These are phyloP conservation scores for Macaca fascicularis DNA, from an alignment of 2,113 vertebrate species.

Conservation along the genomic window DNA sequence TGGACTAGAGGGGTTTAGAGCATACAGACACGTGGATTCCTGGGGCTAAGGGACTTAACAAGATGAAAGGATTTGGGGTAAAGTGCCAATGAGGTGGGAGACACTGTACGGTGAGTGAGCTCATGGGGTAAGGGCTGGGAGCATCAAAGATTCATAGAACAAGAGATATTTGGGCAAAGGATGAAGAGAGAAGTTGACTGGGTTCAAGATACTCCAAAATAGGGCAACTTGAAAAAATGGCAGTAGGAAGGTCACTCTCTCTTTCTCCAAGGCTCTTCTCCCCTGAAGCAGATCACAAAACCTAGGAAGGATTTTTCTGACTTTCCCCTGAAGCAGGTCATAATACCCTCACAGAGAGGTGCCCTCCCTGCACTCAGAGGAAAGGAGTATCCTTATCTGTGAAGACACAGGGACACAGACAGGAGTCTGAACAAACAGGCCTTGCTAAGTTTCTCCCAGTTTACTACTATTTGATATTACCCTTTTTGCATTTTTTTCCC, in stretches of 20 bases:
- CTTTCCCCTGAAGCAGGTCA: background rate
- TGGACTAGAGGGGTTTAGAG: background rate
- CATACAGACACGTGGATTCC: background rate
- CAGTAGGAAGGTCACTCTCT: background rate
- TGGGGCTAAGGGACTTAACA: background rate
- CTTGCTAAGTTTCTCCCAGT: background rate
- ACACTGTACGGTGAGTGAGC: background rate
- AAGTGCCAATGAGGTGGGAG: background rate
- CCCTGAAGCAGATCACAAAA: background rate
- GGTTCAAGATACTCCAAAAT: background rate
- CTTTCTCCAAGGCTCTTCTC: background rate
- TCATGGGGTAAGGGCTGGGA: background rate
- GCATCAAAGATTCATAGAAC: background rate
- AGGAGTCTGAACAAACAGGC: background rate
- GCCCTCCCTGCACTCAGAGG: background rate
- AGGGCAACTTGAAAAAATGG: background rate
- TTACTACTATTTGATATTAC: background rate
- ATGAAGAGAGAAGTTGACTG: background rate
- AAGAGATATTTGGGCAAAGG: background rate
- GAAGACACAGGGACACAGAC: background rate
- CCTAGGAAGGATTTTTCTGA: background rate
- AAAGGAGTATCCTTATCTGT: background rate
- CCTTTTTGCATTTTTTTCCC: background rate
- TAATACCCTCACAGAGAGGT: background rate
- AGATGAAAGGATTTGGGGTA: background rate